These are phyloP conservation scores for Auanema sp. DNA, from an alignment of 2,888 invertebrate species.

Conservation along the genomic window DNA sequence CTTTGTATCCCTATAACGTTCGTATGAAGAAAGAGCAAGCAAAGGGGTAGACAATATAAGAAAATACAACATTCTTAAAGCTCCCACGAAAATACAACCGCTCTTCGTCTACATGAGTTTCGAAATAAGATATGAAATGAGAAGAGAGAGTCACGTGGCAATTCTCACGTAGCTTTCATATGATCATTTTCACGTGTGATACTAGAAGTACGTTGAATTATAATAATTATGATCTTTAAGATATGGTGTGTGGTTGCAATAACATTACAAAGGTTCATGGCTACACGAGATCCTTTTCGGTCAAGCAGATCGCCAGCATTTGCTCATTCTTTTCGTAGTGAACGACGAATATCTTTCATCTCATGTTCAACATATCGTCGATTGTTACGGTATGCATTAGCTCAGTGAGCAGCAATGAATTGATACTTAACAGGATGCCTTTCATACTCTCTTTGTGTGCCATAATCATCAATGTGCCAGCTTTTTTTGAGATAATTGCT, in stretches of 20 bases:
- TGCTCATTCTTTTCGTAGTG: constrained; percentile 50
- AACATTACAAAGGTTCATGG: constrained; percentile 57
- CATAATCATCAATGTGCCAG: constrained; percentile 50
- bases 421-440: constrained; percentile 39
- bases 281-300: constrained; percentile 57
- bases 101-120: too few relatives aligned
- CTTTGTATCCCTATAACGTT: too few relatives aligned
- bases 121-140: too few relatives aligned
- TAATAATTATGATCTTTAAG: constrained; percentile 27
- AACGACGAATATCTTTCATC: constrained; percentile 52
- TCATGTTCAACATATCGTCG: constrained; percentile 50
- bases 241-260: constrained; percentile 60
- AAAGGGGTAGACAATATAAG: too few relatives aligned
- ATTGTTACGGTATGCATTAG: constrained; percentile 26
- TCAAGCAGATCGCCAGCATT: constrained; percentile 35
- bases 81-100: too few relatives aligned
- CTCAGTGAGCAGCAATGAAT: background rate
- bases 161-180: too few relatives aligned
- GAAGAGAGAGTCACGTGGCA: too few relatives aligned
- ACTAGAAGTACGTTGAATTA: background rate
- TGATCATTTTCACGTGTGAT: too few relatives aligned
- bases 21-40: too few relatives aligned
- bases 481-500: constrained; percentile 53
- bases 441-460: constrained; percentile 44
- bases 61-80: too few relatives aligned